phyloP scores from a whole-genome alignment of 1,140 invertebrate genomes.

The Drosophila pseudoananassae region DNA sequence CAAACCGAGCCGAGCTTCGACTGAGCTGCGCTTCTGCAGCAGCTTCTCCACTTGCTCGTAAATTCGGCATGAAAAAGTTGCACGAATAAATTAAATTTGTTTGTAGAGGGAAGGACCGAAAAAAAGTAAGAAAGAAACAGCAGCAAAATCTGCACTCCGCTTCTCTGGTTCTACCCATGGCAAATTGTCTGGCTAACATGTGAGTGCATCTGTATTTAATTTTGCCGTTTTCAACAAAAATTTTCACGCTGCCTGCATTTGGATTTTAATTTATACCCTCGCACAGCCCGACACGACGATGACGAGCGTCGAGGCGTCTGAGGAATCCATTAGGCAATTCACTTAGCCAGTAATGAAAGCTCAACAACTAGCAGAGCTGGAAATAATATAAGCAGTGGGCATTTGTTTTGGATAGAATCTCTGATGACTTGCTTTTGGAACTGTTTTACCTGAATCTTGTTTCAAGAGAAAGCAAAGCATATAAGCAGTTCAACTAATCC shows the following conservation, averaged over 20 bases:
- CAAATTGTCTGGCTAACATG: constrained; percentile 55
- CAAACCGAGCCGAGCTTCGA: constrained; percentile 34
- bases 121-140: constrained; percentile 23
- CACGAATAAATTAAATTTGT: constrained; percentile 81
- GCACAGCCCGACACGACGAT: constrained; percentile 19
- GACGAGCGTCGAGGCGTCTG: constrained; percentile 22
- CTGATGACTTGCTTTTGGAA: constrained; percentile 9
- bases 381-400: constrained; percentile 28
- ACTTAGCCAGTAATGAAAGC: constrained; percentile 47
- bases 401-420: constrained; percentile 22
- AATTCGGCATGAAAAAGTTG: constrained; percentile 67
- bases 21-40: constrained; percentile 39
- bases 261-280: constrained; percentile 66
- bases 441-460: neutral
- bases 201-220: constrained; percentile 73
- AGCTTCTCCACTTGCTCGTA: constrained; percentile 53
- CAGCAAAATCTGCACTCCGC: constrained; percentile 38
- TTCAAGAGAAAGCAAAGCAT: neutral
- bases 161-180: neutral
- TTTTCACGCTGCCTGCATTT: constrained; percentile 59
- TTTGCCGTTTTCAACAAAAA: constrained; percentile 65
- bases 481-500: neutral
- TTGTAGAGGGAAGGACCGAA: constrained; percentile 43
- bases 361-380: constrained; percentile 1
- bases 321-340: constrained; percentile 43